These are phyloP conservation scores for Gallinago paraguaiae DNA, from an alignment of 2,113 vertebrate species.

Conservation along the genomic window DNA sequence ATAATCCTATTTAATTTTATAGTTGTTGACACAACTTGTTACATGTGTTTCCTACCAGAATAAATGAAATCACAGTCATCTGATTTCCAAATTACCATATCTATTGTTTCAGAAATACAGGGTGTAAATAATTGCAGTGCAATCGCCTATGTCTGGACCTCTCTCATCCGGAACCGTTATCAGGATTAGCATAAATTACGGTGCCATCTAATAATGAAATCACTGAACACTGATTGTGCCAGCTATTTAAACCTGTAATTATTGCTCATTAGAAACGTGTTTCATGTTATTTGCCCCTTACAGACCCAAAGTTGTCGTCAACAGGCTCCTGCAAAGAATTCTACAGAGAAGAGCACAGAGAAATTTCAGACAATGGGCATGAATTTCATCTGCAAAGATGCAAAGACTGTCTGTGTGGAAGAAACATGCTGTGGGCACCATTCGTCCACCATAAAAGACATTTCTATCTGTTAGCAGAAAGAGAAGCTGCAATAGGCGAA, in stretches of 20 bases:
- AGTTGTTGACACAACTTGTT: slow-evolving; percentile 80
- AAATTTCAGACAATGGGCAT: neutral
- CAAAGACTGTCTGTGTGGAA: neutral
- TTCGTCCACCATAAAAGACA: neutral
- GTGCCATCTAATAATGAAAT: slow-evolving; percentile 83
- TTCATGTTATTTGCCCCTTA: slow-evolving; percentile 77
- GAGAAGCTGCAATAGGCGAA: neutral
- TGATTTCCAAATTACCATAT: slow-evolving; percentile 81
- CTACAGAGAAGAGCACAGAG: neutral
- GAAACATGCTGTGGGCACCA: neutral
- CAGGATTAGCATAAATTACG: slow-evolving; percentile 84
- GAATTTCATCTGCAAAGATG: neutral
- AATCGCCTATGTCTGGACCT: slow-evolving; percentile 77
- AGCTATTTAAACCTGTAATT: slow-evolving; percentile 83
- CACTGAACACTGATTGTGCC: slow-evolving; percentile 81
- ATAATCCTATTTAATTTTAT: slow-evolving; percentile 74
- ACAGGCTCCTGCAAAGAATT: slow-evolving; percentile 48
- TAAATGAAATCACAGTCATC: slow-evolving; percentile 77
- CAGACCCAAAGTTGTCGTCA: slow-evolving; percentile 72
- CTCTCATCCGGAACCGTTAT: slow-evolving; percentile 82
- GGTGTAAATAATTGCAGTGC: slow-evolving; percentile 82
- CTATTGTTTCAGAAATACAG: slow-evolving; percentile 83
- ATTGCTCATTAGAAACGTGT: slow-evolving; percentile 78
- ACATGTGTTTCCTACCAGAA: slow-evolving; percentile 81
- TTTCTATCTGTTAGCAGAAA: neutral